These are phyloP conservation scores for Microdon myrmicae DNA, from an alignment of 2,888 invertebrate genomes.

Conservation along the genomic window DNA sequence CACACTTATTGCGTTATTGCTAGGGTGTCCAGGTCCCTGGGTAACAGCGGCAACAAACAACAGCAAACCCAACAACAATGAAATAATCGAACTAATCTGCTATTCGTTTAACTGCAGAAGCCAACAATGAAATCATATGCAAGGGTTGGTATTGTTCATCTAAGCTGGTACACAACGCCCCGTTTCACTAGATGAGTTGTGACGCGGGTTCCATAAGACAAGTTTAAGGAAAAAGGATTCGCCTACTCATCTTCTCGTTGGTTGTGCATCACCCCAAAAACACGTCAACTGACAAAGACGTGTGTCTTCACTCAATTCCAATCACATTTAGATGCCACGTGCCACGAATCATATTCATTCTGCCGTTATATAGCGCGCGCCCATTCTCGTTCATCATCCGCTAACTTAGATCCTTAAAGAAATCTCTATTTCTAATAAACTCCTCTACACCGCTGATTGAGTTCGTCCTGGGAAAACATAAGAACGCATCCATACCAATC, in stretches of 20 bases:
- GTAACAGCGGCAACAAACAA: conserved; percentile 1
- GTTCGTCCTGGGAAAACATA: conserved; percentile 20
- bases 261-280: conserved; percentile 16
- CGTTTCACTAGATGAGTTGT: conserved; percentile 31
- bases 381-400: conserved; percentile 7
- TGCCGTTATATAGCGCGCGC: conserved; percentile 38
- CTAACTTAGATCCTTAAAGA: not conserved
- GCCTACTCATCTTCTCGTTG: conserved; percentile 41
- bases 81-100: conserved; percentile 42
- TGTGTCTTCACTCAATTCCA: conserved; percentile 55
- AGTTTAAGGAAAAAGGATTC: conserved; percentile 14
- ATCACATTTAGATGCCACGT: conserved; percentile 55
- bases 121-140: conserved; percentile 48
- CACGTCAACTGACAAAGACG: conserved; percentile 40
- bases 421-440: conserved; percentile 37
- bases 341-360: conserved; percentile 54
- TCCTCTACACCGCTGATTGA: conserved; percentile 3
- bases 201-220: conserved; percentile 16
- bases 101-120: conserved; percentile 47
- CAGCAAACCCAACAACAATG: conserved; percentile 21
- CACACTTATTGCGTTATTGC: conserved; percentile 41
- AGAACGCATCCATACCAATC: conserved; percentile 4
- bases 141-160: conserved; percentile 44
- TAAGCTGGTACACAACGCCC: conserved; percentile 31
- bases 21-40: too few relatives aligned